Evolutionary conservation across 2,113 vertebrate genomes (phyloP).

Genomic region (Bettongia penicillata): DNA sequence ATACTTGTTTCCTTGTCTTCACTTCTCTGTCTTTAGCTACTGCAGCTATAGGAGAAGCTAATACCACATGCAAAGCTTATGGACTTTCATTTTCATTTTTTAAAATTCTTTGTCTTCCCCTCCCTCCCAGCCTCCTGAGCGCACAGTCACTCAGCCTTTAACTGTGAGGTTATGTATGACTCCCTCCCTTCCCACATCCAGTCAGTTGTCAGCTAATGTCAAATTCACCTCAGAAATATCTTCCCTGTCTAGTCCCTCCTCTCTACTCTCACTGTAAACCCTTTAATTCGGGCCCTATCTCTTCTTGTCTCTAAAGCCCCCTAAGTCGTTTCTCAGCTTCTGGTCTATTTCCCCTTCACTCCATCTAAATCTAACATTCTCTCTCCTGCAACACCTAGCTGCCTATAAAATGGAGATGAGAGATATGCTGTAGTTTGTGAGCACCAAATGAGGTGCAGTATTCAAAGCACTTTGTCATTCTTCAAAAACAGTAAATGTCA

Average conservation of each 20-base stretch:
- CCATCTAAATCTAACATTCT: not conserved
- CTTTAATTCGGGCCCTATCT: not conserved
- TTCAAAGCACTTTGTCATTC: not conserved
- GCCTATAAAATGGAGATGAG: not conserved
- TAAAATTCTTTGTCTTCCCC: not conserved
- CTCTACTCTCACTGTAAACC: not conserved
- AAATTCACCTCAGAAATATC: not conserved
- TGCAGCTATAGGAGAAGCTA: not conserved
- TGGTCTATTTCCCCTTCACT: not conserved
- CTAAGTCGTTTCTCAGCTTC: not conserved
- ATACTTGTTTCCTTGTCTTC: not conserved
- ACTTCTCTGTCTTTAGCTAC: not conserved
- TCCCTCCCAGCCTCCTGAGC: not conserved
- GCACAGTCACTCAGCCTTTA: not conserved
- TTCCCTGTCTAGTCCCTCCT: not conserved
- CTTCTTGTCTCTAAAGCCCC: not conserved
- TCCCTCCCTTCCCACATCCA: not conserved
- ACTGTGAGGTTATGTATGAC: not conserved
- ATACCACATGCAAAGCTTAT: not conserved
- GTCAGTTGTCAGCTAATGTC: not conserved
- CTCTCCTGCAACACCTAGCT: not conserved
- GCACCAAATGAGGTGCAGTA: not conserved
- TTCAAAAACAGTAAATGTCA: not conserved
- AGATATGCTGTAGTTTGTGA: not conserved
- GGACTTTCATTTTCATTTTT: not conserved